Base-by-base conservation (phyloP, 2,797 vertebrate genomes). In the Galagoides demidoff region DNA sequence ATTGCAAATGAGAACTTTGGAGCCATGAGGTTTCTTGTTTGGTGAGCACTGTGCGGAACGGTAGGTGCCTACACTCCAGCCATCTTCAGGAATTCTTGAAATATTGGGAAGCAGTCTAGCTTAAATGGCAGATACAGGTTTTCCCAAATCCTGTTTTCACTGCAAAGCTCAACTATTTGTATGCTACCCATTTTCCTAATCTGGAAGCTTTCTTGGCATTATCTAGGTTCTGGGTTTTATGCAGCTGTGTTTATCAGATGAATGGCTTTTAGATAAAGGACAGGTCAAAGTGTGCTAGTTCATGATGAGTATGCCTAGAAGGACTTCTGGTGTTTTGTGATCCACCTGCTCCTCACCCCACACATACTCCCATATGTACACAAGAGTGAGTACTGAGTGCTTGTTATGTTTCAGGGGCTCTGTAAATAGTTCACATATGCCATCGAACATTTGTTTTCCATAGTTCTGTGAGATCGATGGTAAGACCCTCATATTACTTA, bases 1-100 rank as follows among this genome's bases (percentile, higher is more conserved):
- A 9, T 45, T 34, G 29, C 9, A 27, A 19, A 22, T 45, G 57
- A 31, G 49, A 27, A 19, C 55, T 19, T 64, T 37, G 31, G 25
- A 52, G 31, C 59, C 22, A 4, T 31, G 27, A 77, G n/a, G 10
- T 70, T 57, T 52, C 81, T 68, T n/a, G 52, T 31, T n/a, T 78
- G 77, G 59, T 23, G 43, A 49, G 43, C 74, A 11, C 29, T 45
- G 7, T 82, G 14, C 19, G 39, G 71, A 7, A 37, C 2, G 16
- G 22, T 16, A 13, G 61, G 34, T 3, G 20, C 22, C 49, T 34
- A 5, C 6, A 11, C 29, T 71, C 7, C 39, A 31, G 39, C n/a
- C 45, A 27, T 79, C 29, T 68, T 86, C 61, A 84, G 89, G 89
- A 78, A 64, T 45, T 71, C 39, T 95, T 34, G 85, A 49, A 79